Conservation (phyloP, 2,797 vertebrate genomes). For the Pseudochirops corinnae region DNA sequence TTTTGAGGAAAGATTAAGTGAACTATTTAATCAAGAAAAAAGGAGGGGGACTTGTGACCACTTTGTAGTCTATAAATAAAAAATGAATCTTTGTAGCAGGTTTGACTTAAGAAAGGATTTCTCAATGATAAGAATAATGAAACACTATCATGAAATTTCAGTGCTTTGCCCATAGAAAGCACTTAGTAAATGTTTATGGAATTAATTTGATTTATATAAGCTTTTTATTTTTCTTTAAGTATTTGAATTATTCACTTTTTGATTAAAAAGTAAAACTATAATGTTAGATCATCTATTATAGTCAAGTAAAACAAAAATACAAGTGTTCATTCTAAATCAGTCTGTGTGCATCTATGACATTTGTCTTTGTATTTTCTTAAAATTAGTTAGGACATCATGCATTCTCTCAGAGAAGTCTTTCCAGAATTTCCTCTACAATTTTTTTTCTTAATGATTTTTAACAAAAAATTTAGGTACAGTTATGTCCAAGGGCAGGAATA, state of each 20-base stretch:
- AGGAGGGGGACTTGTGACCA: neutral
- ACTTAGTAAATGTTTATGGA: neutral
- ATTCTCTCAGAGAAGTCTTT: too few species aligned
- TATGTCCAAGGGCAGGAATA: neutral
- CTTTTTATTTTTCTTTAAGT: too few species aligned
- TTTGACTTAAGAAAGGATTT: conserved; percentile 25
- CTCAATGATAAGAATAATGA: conserved; percentile 1
- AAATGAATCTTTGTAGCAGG: neutral
- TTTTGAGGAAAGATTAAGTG: conserved; percentile 35
- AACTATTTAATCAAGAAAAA: neutral
- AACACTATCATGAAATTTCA: neutral
- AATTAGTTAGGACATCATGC: too few species aligned
- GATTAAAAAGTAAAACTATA: too few species aligned
- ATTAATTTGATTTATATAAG: neutral
- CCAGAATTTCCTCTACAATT: too few species aligned
- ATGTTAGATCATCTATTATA: too few species aligned
- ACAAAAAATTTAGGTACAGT: neutral
- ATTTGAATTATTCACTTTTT: too few species aligned
- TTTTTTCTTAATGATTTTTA: neutral
- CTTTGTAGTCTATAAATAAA: conserved; percentile 38
- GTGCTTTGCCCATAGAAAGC: neutral
- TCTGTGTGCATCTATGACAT: too few species aligned
- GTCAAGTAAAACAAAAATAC: too few species aligned
- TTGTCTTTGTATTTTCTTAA: too few species aligned
- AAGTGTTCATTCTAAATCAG: too few species aligned